Base-by-base conservation (phyloP, 1,140 invertebrate species). In the Orius insidiosus region DNA sequence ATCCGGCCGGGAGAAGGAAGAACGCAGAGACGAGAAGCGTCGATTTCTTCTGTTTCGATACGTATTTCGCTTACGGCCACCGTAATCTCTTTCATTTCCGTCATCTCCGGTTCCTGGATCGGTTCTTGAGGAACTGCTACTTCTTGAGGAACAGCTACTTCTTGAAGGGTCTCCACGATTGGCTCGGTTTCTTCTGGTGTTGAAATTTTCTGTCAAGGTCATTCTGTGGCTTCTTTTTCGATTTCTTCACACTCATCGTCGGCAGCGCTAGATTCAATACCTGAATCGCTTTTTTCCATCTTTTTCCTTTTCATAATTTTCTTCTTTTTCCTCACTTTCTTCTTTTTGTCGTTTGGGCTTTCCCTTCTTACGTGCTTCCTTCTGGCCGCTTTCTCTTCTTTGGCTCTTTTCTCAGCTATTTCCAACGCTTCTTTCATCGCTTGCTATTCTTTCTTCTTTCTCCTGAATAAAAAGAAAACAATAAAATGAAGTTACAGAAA, bases 401-500 rank as follows among this genome's bases (percentile, higher is more conserved):
- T 68, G 8, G 72, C 72, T 53, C 66, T 63, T 56, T 65, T 69
- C 55, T 76, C 70, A 3, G 74, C 74, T 46, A 68, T 63, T 58
- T 73, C 69, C n/a, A 76, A 58, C 0, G 73, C 74, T 60, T 68
- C 68, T 54, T 66, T 65, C 52, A 72, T 63, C 2, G 70, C 66
- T 56, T 74, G 74, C 66, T 56, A 75, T 71, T 30, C 66, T 57
- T 42, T 70, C 65, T 48, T 72, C 68, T 53, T 78, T 74, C 54
- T 78, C 49, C 54, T 55, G 36, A 30, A 45, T 32, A 11, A 15
- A 7, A 10, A 47, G 24, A 8, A 30, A 15, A 9, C 30, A 7
- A 18, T 15, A 74, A n/a, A n/a, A n/a, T n/a, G n/a, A n/a, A n/a
- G n/a, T n/a, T n/a, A n/a, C n/a, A n/a, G n/a, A n/a, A n/a, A n/a